phyloP scores from a whole-genome alignment of 2,797 vertebrate species.

The Microctenopoma lineatum region DNA sequence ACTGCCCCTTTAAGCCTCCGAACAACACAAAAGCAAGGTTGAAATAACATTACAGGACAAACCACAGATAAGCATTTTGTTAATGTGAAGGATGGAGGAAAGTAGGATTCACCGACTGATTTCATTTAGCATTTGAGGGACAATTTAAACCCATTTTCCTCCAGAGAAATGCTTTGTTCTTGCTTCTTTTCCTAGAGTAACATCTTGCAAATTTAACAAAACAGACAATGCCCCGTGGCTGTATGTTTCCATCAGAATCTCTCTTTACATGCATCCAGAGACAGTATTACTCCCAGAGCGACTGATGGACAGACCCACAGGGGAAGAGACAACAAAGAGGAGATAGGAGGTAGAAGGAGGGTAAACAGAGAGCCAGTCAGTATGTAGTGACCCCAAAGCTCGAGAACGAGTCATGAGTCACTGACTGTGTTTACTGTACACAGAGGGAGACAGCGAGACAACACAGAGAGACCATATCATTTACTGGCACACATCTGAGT shows the following conservation, averaged over 20 bases:
- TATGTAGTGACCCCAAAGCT: conserved; percentile 61
- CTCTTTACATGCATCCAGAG: conserved; percentile 5
- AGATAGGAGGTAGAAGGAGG: conserved; percentile 47
- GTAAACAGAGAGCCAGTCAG: conserved; percentile 63
- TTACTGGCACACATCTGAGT: conserved; percentile 42
- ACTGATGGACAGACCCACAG: conserved; percentile 23
- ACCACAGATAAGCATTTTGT: conserved; percentile 21
- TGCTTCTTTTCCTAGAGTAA: conserved; percentile 12
- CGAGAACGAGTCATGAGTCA: conserved; percentile 68
- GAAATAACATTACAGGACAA: conserved; percentile 47
- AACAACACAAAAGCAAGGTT: conserved; percentile 62
- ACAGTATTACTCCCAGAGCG: conserved; percentile 23
- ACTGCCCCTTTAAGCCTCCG: conserved; percentile 60
- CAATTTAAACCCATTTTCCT: conserved; percentile 23
- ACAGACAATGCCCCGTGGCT: conserved; percentile 31
- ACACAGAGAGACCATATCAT: conserved; percentile 52
- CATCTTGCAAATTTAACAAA: conserved; percentile 42
- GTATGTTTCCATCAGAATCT: conserved; percentile 34
- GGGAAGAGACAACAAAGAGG: conserved; percentile 26
- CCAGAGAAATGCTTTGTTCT: conserved; percentile 4
- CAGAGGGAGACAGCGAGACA: conserved; percentile 36
- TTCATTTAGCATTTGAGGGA: conserved; percentile 31
- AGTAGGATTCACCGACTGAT: conserved; percentile 20
- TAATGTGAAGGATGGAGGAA: conserved; percentile 32
- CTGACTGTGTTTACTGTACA: conserved; percentile 70